Conservation (phyloP, 1,140 invertebrate genomes). For the Heliconius hewitsoni region DNA sequence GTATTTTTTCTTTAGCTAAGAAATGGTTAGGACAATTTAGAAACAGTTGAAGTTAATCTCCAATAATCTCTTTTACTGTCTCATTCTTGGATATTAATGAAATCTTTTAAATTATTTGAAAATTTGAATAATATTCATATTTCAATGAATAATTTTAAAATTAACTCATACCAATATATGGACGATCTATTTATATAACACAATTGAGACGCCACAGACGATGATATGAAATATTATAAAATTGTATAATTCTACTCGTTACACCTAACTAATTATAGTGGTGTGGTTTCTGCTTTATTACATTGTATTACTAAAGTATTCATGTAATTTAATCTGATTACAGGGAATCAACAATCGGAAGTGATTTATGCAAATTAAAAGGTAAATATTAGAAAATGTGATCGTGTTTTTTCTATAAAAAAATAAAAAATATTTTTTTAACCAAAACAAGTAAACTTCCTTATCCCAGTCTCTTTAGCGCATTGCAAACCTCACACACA, state of each 20-base stretch:
- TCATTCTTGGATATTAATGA: no score
- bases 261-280: neutral
- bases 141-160: neutral
- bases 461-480: constrained; percentile 12
- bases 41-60: no score
- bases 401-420: neutral
- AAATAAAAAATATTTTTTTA: neutral
- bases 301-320: neutral
- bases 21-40: no score
- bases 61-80: no score
- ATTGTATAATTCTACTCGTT: neutral
- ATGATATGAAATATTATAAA: neutral
- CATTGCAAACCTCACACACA: constrained; percentile 41
- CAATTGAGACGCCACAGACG: neutral
- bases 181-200: neutral
- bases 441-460: constrained; percentile 15
- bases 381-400: neutral
- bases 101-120: neutral
- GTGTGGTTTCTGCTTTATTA: neutral
- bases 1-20: no score
- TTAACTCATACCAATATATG: neutral
- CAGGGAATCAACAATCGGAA: neutral
- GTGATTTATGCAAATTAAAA: neutral
- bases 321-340: neutral
- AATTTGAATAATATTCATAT: neutral